Evolutionary conservation across 2,888 invertebrate genomes (phyloP).

Genomic region (Ypsolopha sequella): DNA sequence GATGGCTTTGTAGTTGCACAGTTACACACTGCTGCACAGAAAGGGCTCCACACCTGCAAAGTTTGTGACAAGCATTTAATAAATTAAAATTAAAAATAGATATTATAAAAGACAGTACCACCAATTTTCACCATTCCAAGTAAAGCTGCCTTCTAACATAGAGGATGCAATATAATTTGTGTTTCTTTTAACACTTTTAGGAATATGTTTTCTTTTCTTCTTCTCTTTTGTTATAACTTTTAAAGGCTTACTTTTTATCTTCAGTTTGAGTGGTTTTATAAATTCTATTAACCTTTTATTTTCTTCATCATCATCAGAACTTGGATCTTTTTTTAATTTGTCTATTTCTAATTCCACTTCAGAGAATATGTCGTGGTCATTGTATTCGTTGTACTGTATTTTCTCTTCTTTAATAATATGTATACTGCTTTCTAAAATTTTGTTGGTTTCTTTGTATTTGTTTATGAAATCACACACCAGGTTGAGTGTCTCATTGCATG

Average conservation of each 20-base stretch:
- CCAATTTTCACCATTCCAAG: conserved; percentile 54
- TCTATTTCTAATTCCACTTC: conserved; percentile 22
- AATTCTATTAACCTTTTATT: conserved; percentile 13
- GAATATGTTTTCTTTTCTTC: not conserved
- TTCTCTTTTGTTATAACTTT: conserved; percentile 11
- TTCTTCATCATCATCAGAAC: conserved; percentile 14
- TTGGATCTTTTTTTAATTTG: conserved; percentile 17
- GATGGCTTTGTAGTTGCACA: too few relatives aligned
- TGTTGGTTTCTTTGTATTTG: conserved; percentile 36
- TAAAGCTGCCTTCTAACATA: conserved; percentile 49
- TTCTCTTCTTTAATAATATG: conserved; percentile 32
- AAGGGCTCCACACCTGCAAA: too few relatives aligned
- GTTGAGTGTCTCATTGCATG: conserved; percentile 36
- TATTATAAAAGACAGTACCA: conserved; percentile 33
- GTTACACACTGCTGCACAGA: too few relatives aligned
- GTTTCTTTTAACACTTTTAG: conserved; percentile 14
- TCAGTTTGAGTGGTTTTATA: conserved; percentile 18
- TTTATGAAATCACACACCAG: conserved; percentile 35
- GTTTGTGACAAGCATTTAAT: not conserved
- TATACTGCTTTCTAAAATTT: conserved; percentile 31
- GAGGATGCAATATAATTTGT: conserved; percentile 45
- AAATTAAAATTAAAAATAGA: conserved; percentile 10
- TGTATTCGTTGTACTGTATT: conserved; percentile 10
- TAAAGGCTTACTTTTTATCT: conserved; percentile 6
- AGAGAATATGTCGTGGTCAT: conserved; percentile 13